Percentiles rank a stretch among this genome's conserved stretches.
These are phyloP conservation scores for Gymnobelideus leadbeateri DNA, from an alignment of 2,113 vertebrate genomes.

Conservation along the genomic window DNA sequence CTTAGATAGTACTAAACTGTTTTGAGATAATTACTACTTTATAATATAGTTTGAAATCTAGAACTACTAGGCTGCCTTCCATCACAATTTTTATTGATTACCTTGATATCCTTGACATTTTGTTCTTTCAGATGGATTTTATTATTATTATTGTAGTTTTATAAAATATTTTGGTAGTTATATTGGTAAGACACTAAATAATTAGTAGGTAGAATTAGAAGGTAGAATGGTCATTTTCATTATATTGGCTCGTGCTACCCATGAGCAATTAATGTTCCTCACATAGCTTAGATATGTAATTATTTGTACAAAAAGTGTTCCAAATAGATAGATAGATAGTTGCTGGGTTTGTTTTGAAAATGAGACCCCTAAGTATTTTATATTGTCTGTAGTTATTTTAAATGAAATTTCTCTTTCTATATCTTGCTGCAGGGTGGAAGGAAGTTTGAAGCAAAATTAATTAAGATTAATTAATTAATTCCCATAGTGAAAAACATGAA, in stretches of 20 bases:
- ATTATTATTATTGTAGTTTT: background rate
- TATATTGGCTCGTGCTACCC: background rate
- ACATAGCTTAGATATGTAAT: background rate
- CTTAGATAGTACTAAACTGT: too few species aligned
- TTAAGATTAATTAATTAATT: background rate
- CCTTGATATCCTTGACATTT: background rate
- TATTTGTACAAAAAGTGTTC: background rate
- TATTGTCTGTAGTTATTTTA: background rate
- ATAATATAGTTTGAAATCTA: too few species aligned
- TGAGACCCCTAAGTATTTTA: background rate
- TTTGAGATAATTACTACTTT: too few species aligned
- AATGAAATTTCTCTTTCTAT: background rate
- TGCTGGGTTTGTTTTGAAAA: background rate
- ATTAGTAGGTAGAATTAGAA: background rate
- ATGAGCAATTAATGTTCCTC: background rate
- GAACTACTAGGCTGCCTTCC: too few species aligned
- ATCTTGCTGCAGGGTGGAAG: background rate
- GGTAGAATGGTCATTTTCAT: background rate
- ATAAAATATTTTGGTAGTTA: background rate
- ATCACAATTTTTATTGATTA: background rate
- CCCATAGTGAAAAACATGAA: background rate
- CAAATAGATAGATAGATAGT: background rate
- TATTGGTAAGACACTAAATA: background rate
- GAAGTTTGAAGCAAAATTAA: background rate
- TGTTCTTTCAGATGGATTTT: background rate